These are phyloP conservation scores for Calosoma granatense DNA, from an alignment of 1,140 invertebrate genomes.

Conservation along the genomic window DNA sequence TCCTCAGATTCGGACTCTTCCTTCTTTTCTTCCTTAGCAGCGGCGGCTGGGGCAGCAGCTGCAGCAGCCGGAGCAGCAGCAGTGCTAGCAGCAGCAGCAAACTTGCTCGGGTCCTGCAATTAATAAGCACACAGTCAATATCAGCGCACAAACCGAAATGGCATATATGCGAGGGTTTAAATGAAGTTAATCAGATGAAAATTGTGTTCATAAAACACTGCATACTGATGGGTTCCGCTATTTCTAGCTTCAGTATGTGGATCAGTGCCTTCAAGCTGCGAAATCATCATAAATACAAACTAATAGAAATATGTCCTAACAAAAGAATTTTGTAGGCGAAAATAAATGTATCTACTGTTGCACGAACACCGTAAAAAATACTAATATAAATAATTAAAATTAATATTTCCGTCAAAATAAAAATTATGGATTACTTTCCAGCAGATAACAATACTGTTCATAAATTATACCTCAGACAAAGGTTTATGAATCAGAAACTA, in stretches of 20 bases:
- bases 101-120: slow-evolving; percentile 84
- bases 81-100: slow-evolving; percentile 60
- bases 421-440: too few relatives aligned
- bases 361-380: too few relatives aligned
- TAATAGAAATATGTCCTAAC: too few relatives aligned
- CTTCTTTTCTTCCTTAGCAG: slow-evolving; percentile 65
- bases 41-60: slow-evolving; percentile 44
- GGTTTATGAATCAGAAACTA: not conserved
- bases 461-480: too few relatives aligned
- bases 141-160: slow-evolving; percentile 11
- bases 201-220: slow-evolving; percentile 21
- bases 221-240: slow-evolving; percentile 39
- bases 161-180: slow-evolving; percentile 11
- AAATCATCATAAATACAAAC: slow-evolving; percentile 3
- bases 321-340: too few relatives aligned
- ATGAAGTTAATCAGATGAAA: not conserved
- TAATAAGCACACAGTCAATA: slow-evolving; percentile 25
- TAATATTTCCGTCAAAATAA: too few relatives aligned
- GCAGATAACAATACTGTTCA: too few relatives aligned
- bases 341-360: too few relatives aligned
- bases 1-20: slow-evolving; percentile 75
- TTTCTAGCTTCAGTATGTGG: slow-evolving; percentile 37
- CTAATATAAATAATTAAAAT: too few relatives aligned
- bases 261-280: slow-evolving; percentile 20
- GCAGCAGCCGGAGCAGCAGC: slow-evolving; percentile 50